A percentile compares a stretch with the other conserved stretches of the same genome.
These are phyloP conservation scores for Tachystola acroxantha DNA, from an alignment of 2,888 invertebrate genomes.

Conservation along the genomic window DNA sequence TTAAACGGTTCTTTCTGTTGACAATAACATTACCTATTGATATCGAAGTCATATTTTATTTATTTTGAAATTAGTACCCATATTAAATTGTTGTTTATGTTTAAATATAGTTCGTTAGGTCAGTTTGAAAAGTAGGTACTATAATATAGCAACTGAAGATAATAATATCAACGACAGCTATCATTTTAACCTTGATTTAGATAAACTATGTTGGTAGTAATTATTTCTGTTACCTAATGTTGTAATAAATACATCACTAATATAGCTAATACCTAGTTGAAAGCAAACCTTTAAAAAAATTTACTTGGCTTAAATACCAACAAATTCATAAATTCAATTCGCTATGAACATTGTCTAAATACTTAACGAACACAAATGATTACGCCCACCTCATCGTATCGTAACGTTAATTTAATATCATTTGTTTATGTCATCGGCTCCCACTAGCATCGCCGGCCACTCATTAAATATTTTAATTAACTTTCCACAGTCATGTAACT, in stretches of 20 bases:
- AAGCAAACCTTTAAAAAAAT: no score
- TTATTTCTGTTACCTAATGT: no score
- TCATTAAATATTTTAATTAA: conserved; percentile 76
- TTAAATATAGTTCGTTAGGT: no score
- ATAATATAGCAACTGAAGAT: no score
- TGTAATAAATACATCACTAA: no score
- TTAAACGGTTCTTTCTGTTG: conserved; percentile 5
- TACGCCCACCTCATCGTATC: conserved; percentile 58
- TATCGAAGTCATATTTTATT: neutral
- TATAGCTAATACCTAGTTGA: no score
- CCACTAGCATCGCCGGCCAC: conserved; percentile 51
- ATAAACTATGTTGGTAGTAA: conserved; percentile 23
- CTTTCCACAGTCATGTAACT: conserved; percentile 54
- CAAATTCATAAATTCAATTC: no score
- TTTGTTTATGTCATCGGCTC: conserved; percentile 67
- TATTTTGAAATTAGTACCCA: no score
- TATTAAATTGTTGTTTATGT: no score
- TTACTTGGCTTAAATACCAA: no score
- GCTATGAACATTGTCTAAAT: conserved; percentile 30
- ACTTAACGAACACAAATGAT: conserved; percentile 33
- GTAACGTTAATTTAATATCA: conserved; percentile 64
- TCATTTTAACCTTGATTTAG: neutral
- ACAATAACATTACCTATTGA: neutral
- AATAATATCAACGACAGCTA: no score
- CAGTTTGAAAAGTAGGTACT: no score